Evolutionary conservation across 2,797 vertebrate species (phyloP), one percentile per base, ranked within the genome.

Genomic region (Erethizon dorsatum): DNA sequence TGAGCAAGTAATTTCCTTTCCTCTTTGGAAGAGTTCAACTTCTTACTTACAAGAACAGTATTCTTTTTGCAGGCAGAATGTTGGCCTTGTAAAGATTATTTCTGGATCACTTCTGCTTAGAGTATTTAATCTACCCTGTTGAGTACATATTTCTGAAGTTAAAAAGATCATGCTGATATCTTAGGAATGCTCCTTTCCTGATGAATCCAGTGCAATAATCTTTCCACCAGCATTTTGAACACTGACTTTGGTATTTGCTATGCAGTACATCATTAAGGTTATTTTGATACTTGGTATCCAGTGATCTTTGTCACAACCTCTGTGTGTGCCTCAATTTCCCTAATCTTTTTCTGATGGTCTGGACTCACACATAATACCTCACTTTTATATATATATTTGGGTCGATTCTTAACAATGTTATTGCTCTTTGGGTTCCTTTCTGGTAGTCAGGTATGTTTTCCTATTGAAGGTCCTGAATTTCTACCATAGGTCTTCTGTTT

Each of bases 1-100:
- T 94, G 52, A 92, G 33, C n/a, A 88, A 45, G 80, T 2, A 1
- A 15, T 88, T 94, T 69, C 11, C n/a, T 71, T 75, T 52, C 80
- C 41, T n/a, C 37, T 92, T 75, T 69, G 20, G 52, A 71, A 88
- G 45, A 92, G 71, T 90, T 67, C 41, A 91, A 37, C n/a, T 73
- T 83, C 56, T 79, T 41, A 75, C 14, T 85, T 86, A 54, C 0
- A 28, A 59, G 33, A 88, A 84, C 24, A 79, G n/a, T 45, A 88
- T 56, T 94, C 26, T 14, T 63, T 90, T 41, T 18, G 20, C 1
- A 77, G 50, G 61, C 94, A 15, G 14, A 61, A 50, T 56, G 69
- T 96, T 87, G 61, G 57, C 8, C 41, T 83, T 95, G 61, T 87
- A 91, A 96, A 93, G 83, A 28, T 12, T n/a, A 65, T 90, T 96